These are phyloP conservation scores for Lepus europaeus DNA, from an alignment of 2,113 vertebrate genomes.

Conservation along the genomic window DNA sequence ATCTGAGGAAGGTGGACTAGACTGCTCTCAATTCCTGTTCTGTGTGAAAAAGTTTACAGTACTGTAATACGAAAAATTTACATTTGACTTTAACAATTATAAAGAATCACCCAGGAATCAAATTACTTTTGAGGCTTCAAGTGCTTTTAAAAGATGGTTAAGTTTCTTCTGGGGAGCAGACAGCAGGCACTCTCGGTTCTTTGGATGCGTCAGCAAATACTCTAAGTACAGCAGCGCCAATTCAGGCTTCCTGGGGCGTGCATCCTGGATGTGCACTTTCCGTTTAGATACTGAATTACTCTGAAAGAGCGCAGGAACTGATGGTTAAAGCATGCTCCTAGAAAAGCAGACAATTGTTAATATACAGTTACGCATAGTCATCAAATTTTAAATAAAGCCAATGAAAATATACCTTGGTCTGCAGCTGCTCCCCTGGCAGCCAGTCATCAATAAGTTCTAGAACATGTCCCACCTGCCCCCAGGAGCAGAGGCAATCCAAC, in stretches of 20 bases:
- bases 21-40: neutral
- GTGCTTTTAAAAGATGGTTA: conserved; percentile 89
- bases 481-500: conserved; percentile 95
- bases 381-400: neutral
- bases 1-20: neutral
- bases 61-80: accelerated
- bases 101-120: neutral
- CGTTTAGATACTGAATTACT: conserved; percentile 70
- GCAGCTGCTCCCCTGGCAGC: conserved; percentile 88
- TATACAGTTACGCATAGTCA: too few species aligned
- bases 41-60: neutral
- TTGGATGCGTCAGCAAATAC: conserved; percentile 90
- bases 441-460: conserved; percentile 93
- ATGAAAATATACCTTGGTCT: conserved; percentile 84
- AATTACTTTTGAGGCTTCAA: conserved; percentile 91
- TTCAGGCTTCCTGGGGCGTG: conserved; percentile 89
- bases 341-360: neutral
- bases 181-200: conserved; percentile 90
- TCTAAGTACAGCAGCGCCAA: conserved; percentile 94
- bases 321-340: neutral
- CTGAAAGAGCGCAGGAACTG: conserved; percentile 78
- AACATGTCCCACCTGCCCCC: conserved; percentile 92
- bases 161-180: conserved; percentile 88
- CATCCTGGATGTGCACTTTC: conserved; percentile 89
- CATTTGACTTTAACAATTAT: neutral